phyloP scores from a whole-genome alignment of 2,888 invertebrate genomes.

The Dioctria linearis region DNA sequence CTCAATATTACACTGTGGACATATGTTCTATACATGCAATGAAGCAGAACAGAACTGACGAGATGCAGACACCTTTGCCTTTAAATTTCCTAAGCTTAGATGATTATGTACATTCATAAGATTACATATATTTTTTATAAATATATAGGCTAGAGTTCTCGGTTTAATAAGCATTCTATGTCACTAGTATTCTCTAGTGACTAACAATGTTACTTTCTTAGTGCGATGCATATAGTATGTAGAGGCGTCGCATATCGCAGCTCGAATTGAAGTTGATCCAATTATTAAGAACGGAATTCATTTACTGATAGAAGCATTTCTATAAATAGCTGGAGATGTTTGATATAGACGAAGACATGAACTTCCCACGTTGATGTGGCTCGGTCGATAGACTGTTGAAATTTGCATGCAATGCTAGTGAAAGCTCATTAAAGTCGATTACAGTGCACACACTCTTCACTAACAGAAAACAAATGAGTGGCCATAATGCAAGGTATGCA shows the following conservation, averaged over 20 bases:
- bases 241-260: neutral
- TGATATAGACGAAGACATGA: slow-evolving; percentile 22
- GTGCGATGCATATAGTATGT: neutral
- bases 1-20: no score
- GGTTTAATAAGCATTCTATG: neutral
- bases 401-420: slow-evolving; percentile 29
- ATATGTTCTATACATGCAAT: no score
- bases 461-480: neutral
- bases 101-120: no score
- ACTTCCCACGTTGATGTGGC: neutral
- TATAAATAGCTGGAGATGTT: slow-evolving; percentile 27
- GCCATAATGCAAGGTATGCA: neutral
- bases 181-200: neutral
- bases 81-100: neutral
- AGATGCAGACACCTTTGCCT: no score
- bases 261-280: neutral
- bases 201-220: neutral
- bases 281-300: slow-evolving; percentile 1
- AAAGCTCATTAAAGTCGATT: slow-evolving; percentile 29
- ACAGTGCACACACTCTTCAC: neutral
- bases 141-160: neutral
- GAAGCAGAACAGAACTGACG: no score
- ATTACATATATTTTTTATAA: no score
- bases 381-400: slow-evolving; percentile 10
- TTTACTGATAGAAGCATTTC: neutral